phyloP scores from a whole-genome alignment of 2,888 invertebrate genomes.

The Acanthosoma haemorrhoidale region DNA sequence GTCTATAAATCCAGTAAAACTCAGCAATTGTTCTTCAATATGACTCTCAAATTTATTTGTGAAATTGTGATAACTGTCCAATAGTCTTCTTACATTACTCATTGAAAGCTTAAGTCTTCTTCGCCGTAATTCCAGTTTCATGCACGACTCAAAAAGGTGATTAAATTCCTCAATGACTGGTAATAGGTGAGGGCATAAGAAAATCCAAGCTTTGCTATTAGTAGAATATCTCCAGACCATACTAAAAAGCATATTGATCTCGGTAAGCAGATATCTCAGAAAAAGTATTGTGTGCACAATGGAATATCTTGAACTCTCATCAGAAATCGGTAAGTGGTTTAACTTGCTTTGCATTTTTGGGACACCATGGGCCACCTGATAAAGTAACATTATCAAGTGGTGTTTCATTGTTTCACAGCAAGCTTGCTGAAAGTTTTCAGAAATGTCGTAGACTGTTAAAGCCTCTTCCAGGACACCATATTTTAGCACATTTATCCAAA shows the following conservation, averaged over 20 bases:
- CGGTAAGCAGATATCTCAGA: slow-evolving; percentile 13
- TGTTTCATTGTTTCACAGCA: slow-evolving; percentile 6
- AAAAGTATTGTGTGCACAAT: not conserved
- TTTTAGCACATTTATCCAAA: not conserved
- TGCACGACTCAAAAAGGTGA: not conserved
- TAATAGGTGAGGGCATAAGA: not conserved
- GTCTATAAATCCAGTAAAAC: not conserved
- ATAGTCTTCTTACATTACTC: not conserved
- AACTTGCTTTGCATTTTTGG: not conserved
- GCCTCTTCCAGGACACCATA: not conserved
- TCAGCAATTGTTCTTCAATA: not conserved
- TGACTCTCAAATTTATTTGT: not conserved
- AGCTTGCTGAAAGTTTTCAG: not conserved
- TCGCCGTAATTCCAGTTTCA: not conserved
- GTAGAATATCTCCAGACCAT: slow-evolving; percentile 11
- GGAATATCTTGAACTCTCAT: not conserved
- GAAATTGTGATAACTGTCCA: slow-evolving; percentile 5
- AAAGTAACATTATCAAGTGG: not conserved
- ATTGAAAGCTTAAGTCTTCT: not conserved
- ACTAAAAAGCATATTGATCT: not conserved
- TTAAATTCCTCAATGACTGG: slow-evolving; percentile 16
- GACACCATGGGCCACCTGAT: not conserved
- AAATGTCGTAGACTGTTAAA: not conserved
- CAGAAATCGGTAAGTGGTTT: slow-evolving; percentile 1
- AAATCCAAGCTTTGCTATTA: not conserved